These are phyloP conservation scores for Platycercus adscitus DNA, from an alignment of 2,113 vertebrate species.

Conservation along the genomic window DNA sequence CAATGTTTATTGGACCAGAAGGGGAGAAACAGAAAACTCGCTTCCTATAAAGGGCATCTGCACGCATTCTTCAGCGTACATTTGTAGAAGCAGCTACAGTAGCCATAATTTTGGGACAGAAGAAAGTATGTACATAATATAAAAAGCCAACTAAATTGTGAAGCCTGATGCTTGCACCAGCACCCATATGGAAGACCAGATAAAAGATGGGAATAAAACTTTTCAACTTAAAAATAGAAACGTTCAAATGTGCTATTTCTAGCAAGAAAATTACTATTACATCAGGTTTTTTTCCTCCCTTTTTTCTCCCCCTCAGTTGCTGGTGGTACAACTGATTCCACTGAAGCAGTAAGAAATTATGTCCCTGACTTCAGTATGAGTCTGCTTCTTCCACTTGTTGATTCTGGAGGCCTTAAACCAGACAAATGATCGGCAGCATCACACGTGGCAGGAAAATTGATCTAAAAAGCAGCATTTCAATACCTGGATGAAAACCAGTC, in stretches of 20 bases:
- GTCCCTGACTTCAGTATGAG: background rate
- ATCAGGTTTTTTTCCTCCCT: background rate
- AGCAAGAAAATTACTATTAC: background rate
- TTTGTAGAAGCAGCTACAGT: background rate
- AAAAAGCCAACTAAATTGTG: background rate
- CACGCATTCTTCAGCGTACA: background rate
- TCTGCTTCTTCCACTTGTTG: background rate
- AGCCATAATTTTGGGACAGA: background rate
- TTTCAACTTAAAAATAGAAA: background rate
- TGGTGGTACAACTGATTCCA: background rate
- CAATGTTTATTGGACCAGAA: slow-evolving; percentile 49
- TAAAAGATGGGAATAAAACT: background rate
- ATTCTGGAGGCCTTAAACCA: background rate
- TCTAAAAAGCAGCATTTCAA: background rate
- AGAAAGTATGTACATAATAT: background rate
- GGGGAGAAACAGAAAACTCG: background rate
- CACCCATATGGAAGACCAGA: background rate
- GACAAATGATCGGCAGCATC: background rate
- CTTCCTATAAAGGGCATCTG: background rate
- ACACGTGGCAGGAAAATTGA: background rate
- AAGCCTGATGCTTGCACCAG: background rate
- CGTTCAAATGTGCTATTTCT: background rate
- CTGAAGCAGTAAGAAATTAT: background rate
- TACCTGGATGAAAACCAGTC: background rate
- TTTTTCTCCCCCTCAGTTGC: background rate